A percentile compares a stretch with the other conserved stretches of the same genome.
Evolutionary conservation across 2,797 vertebrate species (phyloP).

Genomic region (Benthosema pterotum): DNA sequence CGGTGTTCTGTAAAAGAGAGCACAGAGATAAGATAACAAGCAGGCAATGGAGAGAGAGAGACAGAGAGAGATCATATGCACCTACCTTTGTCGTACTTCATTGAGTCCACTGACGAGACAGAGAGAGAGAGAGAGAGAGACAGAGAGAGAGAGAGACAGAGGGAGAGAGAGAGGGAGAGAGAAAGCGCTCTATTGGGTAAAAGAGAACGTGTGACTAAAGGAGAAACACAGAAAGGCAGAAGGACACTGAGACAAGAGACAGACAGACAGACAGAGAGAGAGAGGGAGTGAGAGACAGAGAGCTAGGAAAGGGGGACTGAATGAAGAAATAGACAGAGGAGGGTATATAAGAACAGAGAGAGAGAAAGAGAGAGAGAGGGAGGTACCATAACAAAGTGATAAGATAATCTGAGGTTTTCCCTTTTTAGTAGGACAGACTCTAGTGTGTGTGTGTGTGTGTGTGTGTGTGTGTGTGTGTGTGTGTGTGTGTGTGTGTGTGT

Average conservation of each 20-base stretch:
- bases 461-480: neutral
- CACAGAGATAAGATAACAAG: constrained; percentile 5
- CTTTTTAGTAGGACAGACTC: constrained; percentile 23
- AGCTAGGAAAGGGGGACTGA: too few species aligned
- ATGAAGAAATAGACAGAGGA: neutral
- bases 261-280: neutral
- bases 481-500: constrained; percentile 3
- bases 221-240: neutral
- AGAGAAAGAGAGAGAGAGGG: constrained; percentile 17
- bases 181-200: too few species aligned
- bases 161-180: neutral
- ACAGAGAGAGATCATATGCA: constrained; percentile 16
- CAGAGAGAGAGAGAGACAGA: neutral
- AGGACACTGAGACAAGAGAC: neutral
- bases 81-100: constrained; percentile 68
- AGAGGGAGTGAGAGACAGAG: constrained; percentile 12
- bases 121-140: neutral
- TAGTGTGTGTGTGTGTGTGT: neutral
- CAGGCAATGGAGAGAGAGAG: constrained; percentile 15
- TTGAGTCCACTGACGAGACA: constrained; percentile 50
- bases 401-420: constrained; percentile 47
- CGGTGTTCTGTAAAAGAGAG: constrained; percentile 4
- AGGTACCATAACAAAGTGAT: constrained; percentile 38
- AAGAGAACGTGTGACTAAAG: too few species aligned
- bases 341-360: neutral